phyloP scores from a whole-genome alignment of 2,888 invertebrate genomes.

The Herminia tarsipennalis region DNA sequence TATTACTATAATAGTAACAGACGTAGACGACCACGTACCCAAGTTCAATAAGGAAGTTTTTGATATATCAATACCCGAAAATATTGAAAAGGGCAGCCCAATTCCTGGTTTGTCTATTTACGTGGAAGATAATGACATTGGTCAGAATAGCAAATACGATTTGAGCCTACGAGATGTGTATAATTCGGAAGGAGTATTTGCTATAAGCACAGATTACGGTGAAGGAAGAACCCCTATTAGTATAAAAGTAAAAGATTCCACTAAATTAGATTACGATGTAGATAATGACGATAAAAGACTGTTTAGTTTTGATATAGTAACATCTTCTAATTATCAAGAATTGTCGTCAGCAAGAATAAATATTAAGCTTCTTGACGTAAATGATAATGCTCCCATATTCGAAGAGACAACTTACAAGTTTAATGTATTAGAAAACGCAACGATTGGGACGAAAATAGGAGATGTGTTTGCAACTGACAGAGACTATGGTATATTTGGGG shows the following conservation, averaged over 20 bases:
- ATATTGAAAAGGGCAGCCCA: slow-evolving; percentile 89
- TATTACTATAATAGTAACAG: slow-evolving; percentile 91
- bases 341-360: slow-evolving; percentile 86
- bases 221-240: slow-evolving; percentile 91
- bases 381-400: slow-evolving; percentile 92
- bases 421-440: slow-evolving; percentile 88
- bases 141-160: slow-evolving; percentile 89
- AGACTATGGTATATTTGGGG: slow-evolving; percentile 90
- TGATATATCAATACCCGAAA: slow-evolving; percentile 90
- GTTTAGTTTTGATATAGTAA: slow-evolving; percentile 89
- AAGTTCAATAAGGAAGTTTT: slow-evolving; percentile 88
- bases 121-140: slow-evolving; percentile 90
- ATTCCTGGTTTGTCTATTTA: slow-evolving; percentile 90
- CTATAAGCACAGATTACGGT: slow-evolving; percentile 88
- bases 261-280: slow-evolving; percentile 90
- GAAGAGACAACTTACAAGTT: slow-evolving; percentile 87
- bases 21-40: slow-evolving; percentile 91
- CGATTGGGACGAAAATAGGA: slow-evolving; percentile 87
- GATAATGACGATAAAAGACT: slow-evolving; percentile 84
- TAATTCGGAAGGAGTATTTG: slow-evolving; percentile 86
- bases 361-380: slow-evolving; percentile 89
- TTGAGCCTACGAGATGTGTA: slow-evolving; percentile 86
- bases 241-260: slow-evolving; percentile 88
- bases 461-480: slow-evolving; percentile 89
- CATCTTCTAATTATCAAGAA: slow-evolving; percentile 83